Evolutionary conservation across 2,797 vertebrate genomes (phyloP), one percentile per base, ranked within the genome.

Genomic region (Hoplostethus atlanticus): DNA sequence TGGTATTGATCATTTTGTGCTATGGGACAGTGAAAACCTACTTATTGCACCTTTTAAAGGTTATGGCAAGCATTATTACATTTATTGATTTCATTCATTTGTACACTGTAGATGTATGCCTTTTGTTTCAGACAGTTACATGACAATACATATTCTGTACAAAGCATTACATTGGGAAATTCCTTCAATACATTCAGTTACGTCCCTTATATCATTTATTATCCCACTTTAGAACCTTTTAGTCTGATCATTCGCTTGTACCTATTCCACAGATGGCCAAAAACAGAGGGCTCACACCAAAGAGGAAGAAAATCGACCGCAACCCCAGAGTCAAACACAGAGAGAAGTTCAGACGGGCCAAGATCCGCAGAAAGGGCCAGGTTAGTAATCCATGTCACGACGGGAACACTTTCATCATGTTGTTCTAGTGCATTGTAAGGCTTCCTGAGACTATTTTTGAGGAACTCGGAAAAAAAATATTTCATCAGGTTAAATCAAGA

Each of bases 311-410:
- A 89, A 97, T 98, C 0, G 96, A 99, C 68, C 95, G 97, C 1
- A 99, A 99, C 84, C 98, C 98, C 54, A 91, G 98, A 86, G 98
- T 99, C 66, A 99, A 99, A 84, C 96, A 99, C 64, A 91, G 97
- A 79, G 97, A 98, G 90, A 98, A 99, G 87, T 99, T 96, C 91
- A 94, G 97, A 51, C 93, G 94, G 5, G 98, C 98, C 70, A 97
- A 96, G 66, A 97, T 99, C 80, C 96, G 97, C 73, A 94, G 97
- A 82, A 97, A 95, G 92, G 98, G 98, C 48, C 98, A 99, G 92
- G 96, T 96, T 80, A 78, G 88, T 90, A 31, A 16, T 62, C 40
- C 6, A 21, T 31, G 40, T 12, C 6, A 4, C 2, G 9, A 60
- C 16, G 0, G 36, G 0, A 54, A 10, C 0, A 16, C 21, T 54